Percentiles rank a stretch among this genome's conserved stretches.
phyloP scores from a whole-genome alignment of 2,113 vertebrate genomes.

The Malurus elegans region DNA sequence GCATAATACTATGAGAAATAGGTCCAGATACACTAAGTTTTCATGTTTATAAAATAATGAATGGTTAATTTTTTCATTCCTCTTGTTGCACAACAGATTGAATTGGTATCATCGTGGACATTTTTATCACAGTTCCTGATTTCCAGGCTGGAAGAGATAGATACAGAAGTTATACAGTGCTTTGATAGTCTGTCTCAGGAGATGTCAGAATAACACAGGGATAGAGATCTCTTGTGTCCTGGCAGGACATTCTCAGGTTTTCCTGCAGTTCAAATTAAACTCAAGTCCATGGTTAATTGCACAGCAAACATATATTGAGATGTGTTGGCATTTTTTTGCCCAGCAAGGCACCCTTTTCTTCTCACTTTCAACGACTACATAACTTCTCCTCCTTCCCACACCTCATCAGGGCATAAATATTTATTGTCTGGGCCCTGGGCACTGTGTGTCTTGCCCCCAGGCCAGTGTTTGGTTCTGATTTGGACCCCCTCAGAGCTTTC shows the following conservation, averaged over 20 bases:
- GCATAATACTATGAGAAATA: neutral
- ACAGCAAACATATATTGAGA: neutral
- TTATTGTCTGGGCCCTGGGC: neutral
- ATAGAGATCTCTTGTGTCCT: neutral
- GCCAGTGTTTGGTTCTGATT: neutral
- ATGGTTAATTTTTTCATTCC: neutral
- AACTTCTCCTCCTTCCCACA: neutral
- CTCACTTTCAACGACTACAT: neutral
- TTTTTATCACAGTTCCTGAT: neutral
- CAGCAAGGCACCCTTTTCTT: neutral
- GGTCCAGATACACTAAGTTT: neutral
- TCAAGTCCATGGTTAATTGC: neutral
- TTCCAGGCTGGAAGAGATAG: neutral
- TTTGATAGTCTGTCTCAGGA: neutral
- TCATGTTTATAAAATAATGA: neutral
- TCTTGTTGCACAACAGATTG: neutral
- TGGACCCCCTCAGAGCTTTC: neutral
- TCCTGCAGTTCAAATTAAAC: neutral
- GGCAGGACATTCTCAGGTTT: neutral
- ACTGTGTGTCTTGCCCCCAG: neutral
- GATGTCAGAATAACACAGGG: neutral
- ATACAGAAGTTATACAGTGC: neutral
- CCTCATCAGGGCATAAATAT: neutral
- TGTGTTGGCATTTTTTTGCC: neutral
- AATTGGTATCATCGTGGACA: neutral